phyloP scores from a whole-genome alignment of 2,797 vertebrate species.

The Ateles fusciceps region DNA sequence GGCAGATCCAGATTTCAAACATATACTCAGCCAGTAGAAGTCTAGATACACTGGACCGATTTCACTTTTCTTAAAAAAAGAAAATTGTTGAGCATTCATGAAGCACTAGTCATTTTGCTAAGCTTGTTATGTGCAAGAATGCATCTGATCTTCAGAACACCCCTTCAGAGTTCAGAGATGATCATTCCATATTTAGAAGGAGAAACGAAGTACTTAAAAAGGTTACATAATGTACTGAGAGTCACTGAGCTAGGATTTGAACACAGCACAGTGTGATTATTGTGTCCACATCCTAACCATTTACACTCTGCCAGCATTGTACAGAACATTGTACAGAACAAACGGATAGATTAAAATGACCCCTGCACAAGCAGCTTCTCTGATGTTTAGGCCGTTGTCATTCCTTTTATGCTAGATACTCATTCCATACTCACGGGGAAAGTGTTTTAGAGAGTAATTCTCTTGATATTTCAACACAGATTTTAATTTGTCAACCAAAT shows the following conservation, averaged over 20 bases:
- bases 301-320: neutral
- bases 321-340: no score
- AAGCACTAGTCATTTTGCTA: neutral
- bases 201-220: neutral
- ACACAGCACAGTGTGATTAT: neutral
- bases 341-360: neutral
- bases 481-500: neutral
- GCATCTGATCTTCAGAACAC: neutral
- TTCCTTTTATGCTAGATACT: no score
- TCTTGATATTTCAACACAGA: neutral
- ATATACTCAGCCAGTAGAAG: neutral
- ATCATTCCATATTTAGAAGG: neutral
- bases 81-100: neutral
- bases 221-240: neutral
- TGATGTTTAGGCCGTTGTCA: rapidly evolving
- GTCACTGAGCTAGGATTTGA: neutral
- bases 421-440: neutral
- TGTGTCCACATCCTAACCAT: neutral
- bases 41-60: neutral
- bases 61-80: neutral
- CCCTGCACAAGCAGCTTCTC: neutral
- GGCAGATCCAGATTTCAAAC: neutral
- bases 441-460: neutral
- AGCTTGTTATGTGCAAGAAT: neutral
- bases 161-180: neutral